These are phyloP conservation scores for Atractosteus spatula DNA, from an alignment of 2,113 vertebrate species.

Conservation along the genomic window DNA sequence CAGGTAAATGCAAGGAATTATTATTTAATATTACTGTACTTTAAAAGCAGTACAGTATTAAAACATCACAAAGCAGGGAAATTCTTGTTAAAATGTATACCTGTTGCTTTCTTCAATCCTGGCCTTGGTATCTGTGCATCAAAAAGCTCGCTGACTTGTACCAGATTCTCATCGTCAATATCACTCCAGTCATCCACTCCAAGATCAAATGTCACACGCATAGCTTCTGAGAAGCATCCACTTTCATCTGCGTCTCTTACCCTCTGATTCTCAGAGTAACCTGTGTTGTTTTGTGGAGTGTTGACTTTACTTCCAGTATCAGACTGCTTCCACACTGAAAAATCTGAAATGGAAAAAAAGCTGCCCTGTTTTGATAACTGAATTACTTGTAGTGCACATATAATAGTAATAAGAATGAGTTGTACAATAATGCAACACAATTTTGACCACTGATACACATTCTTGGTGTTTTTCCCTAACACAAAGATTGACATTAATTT, in stretches of 20 bases:
- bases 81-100: conserved; percentile 24
- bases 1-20: not conserved
- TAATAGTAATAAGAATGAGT: too few relatives aligned
- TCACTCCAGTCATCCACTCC: conserved; percentile 85
- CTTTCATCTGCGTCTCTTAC: conserved; percentile 42
- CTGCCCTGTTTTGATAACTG: not conserved
- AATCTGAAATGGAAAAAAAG: conserved; percentile 44
- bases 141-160: conserved; percentile 56
- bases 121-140: conserved; percentile 29
- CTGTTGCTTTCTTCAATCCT: conserved; percentile 30
- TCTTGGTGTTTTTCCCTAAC: too few relatives aligned
- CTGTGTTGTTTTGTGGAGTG: conserved; percentile 29
- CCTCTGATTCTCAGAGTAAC: conserved; percentile 31
- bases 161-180: conserved; percentile 75
- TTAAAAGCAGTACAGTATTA: not conserved
- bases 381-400: not conserved
- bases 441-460: too few relatives aligned
- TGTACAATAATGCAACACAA: too few relatives aligned
- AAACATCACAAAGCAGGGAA: not conserved
- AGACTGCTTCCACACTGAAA: conserved; percentile 44
- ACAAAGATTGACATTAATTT: too few relatives aligned
- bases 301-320: conserved; percentile 19
- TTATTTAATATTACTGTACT: not conserved
- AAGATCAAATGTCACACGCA: conserved; percentile 75
- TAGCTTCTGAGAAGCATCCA: conserved; percentile 46